Evolutionary conservation across 2,888 invertebrate species (phyloP).

Genomic region (Caenorhabditis sp.): DNA sequence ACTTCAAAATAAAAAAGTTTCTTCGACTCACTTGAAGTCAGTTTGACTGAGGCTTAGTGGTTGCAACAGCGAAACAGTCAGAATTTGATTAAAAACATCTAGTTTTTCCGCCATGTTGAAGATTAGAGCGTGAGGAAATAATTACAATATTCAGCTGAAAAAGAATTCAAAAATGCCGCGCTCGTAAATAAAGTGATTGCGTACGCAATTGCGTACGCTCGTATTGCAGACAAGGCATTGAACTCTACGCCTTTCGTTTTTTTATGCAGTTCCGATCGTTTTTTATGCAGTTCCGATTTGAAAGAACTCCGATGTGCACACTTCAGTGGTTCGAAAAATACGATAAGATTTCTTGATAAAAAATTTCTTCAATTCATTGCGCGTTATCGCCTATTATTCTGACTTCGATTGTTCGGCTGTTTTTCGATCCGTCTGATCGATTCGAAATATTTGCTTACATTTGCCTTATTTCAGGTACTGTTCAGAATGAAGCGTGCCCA

Average conservation of each 20-base stretch:
- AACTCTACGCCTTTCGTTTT: background rate
- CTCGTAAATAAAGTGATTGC: no score
- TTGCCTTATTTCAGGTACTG: conserved; percentile 8
- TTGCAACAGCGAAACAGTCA: conserved; percentile 41
- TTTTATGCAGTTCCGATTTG: no score
- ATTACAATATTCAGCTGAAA: background rate
- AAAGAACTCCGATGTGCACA: no score
- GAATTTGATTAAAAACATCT: conserved; percentile 41
- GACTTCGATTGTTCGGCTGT: no score
- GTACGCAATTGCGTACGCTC: background rate
- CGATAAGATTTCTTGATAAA: no score
- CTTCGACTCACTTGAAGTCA: conserved; percentile 53
- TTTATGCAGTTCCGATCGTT: no score
- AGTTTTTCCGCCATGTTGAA: conserved; percentile 22
- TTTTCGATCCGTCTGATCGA: no score
- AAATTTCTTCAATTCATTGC: no score
- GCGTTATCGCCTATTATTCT: no score
- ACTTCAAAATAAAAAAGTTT: no score
- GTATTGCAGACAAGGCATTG: background rate
- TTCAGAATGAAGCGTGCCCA: conserved; percentile 62
- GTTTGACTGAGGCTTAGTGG: conserved; percentile 25
- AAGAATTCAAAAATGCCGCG: background rate
- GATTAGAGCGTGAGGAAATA: background rate
- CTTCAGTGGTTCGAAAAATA: no score
- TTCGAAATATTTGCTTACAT: no score